A percentile compares a stretch with the other conserved stretches of the same genome.
phyloP scores from a whole-genome alignment of 2,797 vertebrate genomes.

The Ctenochaetus hawaiiensis region DNA sequence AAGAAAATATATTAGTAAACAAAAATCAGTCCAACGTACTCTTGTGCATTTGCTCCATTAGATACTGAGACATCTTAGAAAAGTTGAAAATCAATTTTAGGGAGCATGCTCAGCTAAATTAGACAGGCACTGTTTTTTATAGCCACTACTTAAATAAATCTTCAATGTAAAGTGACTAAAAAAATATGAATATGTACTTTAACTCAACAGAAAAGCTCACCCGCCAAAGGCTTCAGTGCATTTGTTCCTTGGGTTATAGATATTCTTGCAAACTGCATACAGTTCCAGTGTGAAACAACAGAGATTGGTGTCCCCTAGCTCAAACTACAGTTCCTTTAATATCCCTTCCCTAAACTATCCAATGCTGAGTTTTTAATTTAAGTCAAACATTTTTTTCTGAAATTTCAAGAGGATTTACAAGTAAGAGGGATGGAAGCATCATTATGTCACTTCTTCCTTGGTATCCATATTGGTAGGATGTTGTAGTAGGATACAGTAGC shows the following conservation, averaged over 20 bases:
- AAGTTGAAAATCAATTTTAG: neutral
- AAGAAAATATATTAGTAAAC: neutral
- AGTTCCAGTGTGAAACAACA: constrained; percentile 26
- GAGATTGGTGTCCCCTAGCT: neutral
- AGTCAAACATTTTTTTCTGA: too few species aligned
- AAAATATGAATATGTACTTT: neutral
- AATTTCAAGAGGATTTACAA: too few species aligned
- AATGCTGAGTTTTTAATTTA: too few species aligned
- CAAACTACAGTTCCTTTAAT: neutral
- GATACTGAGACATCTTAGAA: neutral
- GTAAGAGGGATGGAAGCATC: too few species aligned
- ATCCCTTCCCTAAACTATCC: neutral
- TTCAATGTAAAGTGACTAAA: neutral
- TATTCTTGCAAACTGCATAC: constrained; percentile 1
- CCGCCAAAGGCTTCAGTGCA: constrained; percentile 24
- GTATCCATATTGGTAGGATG: too few species aligned
- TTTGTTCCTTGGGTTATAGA: constrained; percentile 25
- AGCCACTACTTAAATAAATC: neutral
- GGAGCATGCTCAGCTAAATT: neutral
- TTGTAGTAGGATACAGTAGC: neutral
- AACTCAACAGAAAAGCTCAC: constrained; percentile 16
- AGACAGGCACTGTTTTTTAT: neutral
- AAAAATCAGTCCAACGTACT: neutral
- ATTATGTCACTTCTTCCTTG: too few species aligned
- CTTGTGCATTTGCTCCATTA: neutral